Percentiles rank a stretch among this genome's conserved stretches.
These are phyloP conservation scores for Cyclophora albipunctata DNA, from an alignment of 2,888 invertebrate species.

Conservation along the genomic window DNA sequence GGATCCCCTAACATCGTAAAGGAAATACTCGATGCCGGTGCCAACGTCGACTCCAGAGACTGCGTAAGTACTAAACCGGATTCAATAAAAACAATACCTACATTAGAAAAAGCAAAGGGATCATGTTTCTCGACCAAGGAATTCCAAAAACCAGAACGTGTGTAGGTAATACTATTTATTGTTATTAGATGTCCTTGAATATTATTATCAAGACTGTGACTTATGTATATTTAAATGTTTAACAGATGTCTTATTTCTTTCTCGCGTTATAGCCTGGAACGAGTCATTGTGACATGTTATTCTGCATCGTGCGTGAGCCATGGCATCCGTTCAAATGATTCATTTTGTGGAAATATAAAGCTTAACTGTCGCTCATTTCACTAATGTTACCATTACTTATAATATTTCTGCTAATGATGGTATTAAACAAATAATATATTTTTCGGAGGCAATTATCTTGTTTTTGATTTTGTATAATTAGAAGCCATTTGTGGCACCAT, in stretches of 20 bases:
- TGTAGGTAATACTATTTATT: too few relatives aligned
- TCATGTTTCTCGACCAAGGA: too few relatives aligned
- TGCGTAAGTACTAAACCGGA: conserved; percentile 75
- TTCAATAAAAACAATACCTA: background rate
- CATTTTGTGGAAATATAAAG: conserved; percentile 12
- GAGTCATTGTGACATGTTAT: conserved; percentile 21
- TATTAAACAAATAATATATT: too few relatives aligned
- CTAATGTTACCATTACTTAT: too few relatives aligned
- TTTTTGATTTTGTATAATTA: too few relatives aligned
- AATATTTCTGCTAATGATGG: too few relatives aligned
- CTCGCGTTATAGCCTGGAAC: conserved; percentile 9
- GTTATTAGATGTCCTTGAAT: background rate
- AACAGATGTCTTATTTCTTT: conserved; percentile 17
- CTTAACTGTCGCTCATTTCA: background rate
- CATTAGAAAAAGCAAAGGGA: too few relatives aligned
- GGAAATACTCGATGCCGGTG: conserved; percentile 89
- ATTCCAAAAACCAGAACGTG: too few relatives aligned
- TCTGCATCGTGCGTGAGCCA: conserved; percentile 3
- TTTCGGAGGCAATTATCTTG: too few relatives aligned
- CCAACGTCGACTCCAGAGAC: conserved; percentile 89
- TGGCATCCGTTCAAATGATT: conserved; percentile 25
- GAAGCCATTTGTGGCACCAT: conserved; percentile 3
- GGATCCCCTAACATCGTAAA: conserved; percentile 88
- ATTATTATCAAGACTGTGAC: background rate
- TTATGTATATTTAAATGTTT: conserved; percentile 12